A percentile compares a stretch with the other conserved stretches of the same genome.
Evolutionary conservation across 2,888 invertebrate genomes (phyloP).

Genomic region (Calameuta filiformis): DNA sequence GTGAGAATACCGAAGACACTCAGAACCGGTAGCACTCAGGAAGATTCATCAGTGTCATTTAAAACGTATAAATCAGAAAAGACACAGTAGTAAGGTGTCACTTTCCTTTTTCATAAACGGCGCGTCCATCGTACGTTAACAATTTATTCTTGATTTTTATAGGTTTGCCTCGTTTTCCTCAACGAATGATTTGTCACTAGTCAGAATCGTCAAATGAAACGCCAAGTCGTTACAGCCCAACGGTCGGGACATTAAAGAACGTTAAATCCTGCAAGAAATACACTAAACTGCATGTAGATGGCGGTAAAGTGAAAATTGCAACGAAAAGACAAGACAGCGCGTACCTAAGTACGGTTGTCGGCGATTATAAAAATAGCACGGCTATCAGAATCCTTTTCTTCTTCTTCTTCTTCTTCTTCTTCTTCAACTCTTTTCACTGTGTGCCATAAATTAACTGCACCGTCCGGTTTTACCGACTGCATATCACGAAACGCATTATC

Average conservation of each 20-base stretch:
- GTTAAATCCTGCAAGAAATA: too few relatives aligned
- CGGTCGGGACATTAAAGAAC: too few relatives aligned
- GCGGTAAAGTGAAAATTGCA: too few relatives aligned
- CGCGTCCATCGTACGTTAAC: not conserved
- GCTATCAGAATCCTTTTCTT: not conserved
- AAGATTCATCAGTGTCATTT: constrained; percentile 1
- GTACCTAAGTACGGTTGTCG: too few relatives aligned
- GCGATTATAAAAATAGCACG: not conserved
- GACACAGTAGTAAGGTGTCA: constrained; percentile 16
- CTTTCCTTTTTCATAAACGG: constrained; percentile 13
- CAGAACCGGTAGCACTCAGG: not conserved
- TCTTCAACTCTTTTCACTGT: not conserved
- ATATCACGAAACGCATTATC: constrained; percentile 16
- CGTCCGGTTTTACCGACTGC: not conserved
- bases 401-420: too few relatives aligned
- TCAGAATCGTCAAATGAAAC: not conserved
- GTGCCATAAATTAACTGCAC: not conserved
- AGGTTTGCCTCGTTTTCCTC: not conserved
- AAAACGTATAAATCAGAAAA: constrained; percentile 15
- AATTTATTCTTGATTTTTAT: not conserved
- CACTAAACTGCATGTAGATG: too few relatives aligned
- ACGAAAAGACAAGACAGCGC: too few relatives aligned
- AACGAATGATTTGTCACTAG: not conserved
- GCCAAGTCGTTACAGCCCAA: not conserved
- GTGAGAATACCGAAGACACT: not conserved